These are phyloP conservation scores for Gymnopithys bicolor DNA, from an alignment of 2,797 vertebrate genomes.

Conservation along the genomic window DNA sequence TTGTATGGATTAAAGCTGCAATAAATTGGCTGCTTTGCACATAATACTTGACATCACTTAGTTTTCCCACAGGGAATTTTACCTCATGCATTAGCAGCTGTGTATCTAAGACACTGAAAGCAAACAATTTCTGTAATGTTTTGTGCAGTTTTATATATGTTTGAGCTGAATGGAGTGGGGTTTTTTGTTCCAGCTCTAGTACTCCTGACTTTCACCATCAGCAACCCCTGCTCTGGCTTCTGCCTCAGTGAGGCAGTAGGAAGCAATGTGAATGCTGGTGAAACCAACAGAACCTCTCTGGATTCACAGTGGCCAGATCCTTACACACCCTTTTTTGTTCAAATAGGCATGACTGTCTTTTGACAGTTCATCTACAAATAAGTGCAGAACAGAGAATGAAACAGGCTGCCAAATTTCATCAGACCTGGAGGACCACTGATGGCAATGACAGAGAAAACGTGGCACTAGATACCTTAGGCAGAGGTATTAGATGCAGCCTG, in stretches of 20 bases:
- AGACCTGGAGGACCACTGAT: neutral
- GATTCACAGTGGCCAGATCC: neutral
- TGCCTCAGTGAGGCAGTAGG: neutral
- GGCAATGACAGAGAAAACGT: neutral
- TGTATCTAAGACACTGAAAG: neutral
- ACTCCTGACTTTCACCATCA: neutral
- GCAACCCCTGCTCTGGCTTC: neutral
- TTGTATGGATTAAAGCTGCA: neutral
- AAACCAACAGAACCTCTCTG: neutral
- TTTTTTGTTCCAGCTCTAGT: neutral
- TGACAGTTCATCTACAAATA: neutral
- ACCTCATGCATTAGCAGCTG: neutral
- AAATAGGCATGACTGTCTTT: neutral
- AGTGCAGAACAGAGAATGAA: neutral
- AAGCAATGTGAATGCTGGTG: neutral
- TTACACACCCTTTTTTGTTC: neutral
- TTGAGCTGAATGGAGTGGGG: neutral
- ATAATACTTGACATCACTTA: neutral
- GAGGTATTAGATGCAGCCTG: fast-evolving
- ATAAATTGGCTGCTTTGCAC: neutral
- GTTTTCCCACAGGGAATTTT: neutral
- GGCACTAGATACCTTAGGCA: neutral
- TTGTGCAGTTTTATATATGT: neutral
- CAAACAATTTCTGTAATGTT: neutral
- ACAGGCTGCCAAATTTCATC: neutral